These are phyloP conservation scores for Lypha dubia DNA, from an alignment of 2,888 invertebrate species.

Conservation along the genomic window DNA sequence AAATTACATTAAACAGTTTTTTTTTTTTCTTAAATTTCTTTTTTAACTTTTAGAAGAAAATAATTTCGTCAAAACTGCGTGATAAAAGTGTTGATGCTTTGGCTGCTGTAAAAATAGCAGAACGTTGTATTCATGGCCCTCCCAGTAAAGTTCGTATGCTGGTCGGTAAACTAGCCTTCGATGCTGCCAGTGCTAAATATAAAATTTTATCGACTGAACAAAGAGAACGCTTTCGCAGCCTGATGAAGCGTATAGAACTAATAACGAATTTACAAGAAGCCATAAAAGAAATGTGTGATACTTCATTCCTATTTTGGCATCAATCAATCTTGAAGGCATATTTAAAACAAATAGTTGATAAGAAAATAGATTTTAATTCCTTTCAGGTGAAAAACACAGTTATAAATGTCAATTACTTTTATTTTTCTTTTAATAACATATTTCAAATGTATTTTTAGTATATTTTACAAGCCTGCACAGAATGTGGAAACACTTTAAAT, in stretches of 20 bases:
- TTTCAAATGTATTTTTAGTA: slow-evolving; percentile 79
- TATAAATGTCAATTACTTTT: not conserved
- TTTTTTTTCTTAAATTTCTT: not conserved
- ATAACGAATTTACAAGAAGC: slow-evolving; percentile 86
- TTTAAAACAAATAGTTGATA: slow-evolving; percentile 88
- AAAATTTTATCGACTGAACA: slow-evolving; percentile 85
- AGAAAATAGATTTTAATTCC: slow-evolving; percentile 86
- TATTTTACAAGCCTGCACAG: slow-evolving; percentile 84
- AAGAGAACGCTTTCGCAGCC: slow-evolving; percentile 85
- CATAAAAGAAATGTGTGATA: slow-evolving; percentile 87
- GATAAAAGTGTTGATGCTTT: slow-evolving; percentile 88
- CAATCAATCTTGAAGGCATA: slow-evolving; percentile 90
- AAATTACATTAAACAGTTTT: no score
- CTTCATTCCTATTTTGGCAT: slow-evolving; percentile 92
- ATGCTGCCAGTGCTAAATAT: slow-evolving; percentile 86
- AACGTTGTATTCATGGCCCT: slow-evolving; percentile 87
- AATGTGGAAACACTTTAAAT: slow-evolving; percentile 79
- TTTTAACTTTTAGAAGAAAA: slow-evolving; percentile 84
- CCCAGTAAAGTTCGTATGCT: slow-evolving; percentile 87
- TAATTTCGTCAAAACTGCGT: slow-evolving; percentile 87
- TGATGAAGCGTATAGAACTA: slow-evolving; percentile 87
- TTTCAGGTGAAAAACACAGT: slow-evolving; percentile 76
- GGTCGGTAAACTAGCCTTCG: slow-evolving; percentile 87
- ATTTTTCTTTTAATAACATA: not conserved
- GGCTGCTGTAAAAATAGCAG: slow-evolving; percentile 90